Evolutionary conservation across 2,888 invertebrate genomes (phyloP).

Genomic region (Xanthia togata): DNA sequence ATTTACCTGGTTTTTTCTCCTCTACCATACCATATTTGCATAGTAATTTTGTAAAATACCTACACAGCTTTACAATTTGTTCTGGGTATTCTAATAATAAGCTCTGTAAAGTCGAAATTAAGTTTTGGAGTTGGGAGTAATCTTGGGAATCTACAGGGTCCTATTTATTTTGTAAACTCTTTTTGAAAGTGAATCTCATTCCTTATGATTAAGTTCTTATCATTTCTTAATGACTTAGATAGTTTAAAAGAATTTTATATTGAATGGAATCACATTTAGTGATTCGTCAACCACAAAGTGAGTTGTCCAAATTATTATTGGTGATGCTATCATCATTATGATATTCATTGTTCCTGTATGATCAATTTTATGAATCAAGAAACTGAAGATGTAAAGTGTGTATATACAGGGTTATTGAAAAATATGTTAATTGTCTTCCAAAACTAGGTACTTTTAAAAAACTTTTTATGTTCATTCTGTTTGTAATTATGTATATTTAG

Average conservation of each 20-base stretch:
- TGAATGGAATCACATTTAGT: background rate
- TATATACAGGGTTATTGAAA: slow-evolving; percentile 9
- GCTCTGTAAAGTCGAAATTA: background rate
- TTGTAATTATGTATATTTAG: slow-evolving; percentile 19
- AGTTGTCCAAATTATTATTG: slow-evolving; percentile 18
- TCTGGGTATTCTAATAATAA: background rate
- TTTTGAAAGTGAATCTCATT: slow-evolving; percentile 15
- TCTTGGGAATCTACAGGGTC: slow-evolving; percentile 17
- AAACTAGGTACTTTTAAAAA: background rate
- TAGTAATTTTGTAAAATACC: background rate
- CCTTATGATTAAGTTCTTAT: slow-evolving; percentile 7
- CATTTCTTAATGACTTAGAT: slow-evolving; percentile 21
- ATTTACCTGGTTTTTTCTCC: background rate
- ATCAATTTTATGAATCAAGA: slow-evolving; percentile 12
- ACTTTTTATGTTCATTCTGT: background rate
- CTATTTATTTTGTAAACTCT: background rate
- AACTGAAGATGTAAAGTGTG: background rate
- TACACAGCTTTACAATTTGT: background rate
- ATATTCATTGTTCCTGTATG: slow-evolving; percentile 5
- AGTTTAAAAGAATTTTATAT: background rate
- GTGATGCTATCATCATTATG: slow-evolving; percentile 8
- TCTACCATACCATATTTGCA: background rate
- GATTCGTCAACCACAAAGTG: slow-evolving; percentile 37
- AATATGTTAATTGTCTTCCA: slow-evolving; percentile 19
- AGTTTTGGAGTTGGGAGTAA: background rate